phyloP scores from a whole-genome alignment of 2,888 invertebrate genomes.

The Chrysolina haemoptera region DNA sequence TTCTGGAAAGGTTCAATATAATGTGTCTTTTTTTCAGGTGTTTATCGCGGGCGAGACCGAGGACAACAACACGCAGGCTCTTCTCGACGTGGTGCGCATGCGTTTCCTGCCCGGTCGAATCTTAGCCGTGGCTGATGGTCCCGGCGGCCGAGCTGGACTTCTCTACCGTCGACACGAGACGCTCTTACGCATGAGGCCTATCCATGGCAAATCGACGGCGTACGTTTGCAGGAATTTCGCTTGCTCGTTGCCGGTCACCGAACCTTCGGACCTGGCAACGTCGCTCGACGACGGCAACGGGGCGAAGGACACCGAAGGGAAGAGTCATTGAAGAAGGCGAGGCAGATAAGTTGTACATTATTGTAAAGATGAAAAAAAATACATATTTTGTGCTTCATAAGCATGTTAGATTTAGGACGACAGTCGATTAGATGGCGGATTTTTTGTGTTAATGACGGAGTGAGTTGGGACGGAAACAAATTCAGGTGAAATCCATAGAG shows the following conservation, averaged over 20 bases:
- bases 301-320: not conserved
- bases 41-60: conserved; percentile 78
- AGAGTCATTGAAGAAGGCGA: not conserved
- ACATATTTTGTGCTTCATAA: conserved; percentile 25
- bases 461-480: not conserved
- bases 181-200: conserved; percentile 69
- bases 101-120: conserved; percentile 80
- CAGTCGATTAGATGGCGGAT: not conserved
- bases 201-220: conserved; percentile 78
- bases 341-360: conserved; percentile 16
- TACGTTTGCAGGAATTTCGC: conserved; percentile 85
- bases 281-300: conserved; percentile 69
- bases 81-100: conserved; percentile 78
- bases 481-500: not conserved
- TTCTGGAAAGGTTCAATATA: too few species aligned
- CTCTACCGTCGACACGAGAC: conserved; percentile 66
- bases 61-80: conserved; percentile 77
- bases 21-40: conserved; percentile 70
- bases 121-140: conserved; percentile 78
- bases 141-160: conserved; percentile 65
- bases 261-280: conserved; percentile 75
- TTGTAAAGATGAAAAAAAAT: not conserved
- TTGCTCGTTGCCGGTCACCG: conserved; percentile 83
- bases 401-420: not conserved
- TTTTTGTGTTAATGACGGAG: not conserved